Conservation (phyloP, 2,797 vertebrate genomes). For the Micrastur ruficollis region DNA sequence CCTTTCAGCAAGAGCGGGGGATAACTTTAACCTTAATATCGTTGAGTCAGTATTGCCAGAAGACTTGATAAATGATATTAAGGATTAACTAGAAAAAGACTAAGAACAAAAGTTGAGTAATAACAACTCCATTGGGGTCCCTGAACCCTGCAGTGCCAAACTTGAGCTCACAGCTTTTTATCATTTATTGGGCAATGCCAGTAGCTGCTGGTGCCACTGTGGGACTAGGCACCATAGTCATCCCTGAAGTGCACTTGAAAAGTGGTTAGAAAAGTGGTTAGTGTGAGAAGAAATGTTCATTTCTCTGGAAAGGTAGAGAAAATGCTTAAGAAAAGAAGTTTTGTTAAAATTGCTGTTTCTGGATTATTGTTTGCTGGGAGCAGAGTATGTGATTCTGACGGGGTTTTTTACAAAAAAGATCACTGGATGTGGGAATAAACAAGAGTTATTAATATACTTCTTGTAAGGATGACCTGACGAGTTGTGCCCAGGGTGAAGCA, state of each 20-base stretch:
- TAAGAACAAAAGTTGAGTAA: neutral
- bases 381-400: neutral
- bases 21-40: neutral
- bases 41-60: neutral
- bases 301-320: neutral
- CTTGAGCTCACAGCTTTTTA: neutral
- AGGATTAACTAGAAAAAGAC: neutral
- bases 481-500: neutral
- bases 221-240: neutral
- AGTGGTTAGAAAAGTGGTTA: neutral
- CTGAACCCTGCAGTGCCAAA: neutral
- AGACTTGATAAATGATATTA: neutral
- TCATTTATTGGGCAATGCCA: neutral
- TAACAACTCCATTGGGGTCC: neutral
- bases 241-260: neutral
- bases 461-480: neutral
- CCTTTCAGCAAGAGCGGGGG: neutral
- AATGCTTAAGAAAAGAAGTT: neutral
- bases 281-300: neutral
- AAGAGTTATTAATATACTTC: neutral
- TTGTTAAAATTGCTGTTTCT: neutral
- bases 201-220: neutral
- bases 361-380: neutral
- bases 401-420: slow-evolving; percentile 36
- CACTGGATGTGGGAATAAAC: neutral